Evolutionary conservation across 2,888 invertebrate species (phyloP), one percentile per base, ranked within the genome.

Genomic region (Cheilosia impressa): DNA sequence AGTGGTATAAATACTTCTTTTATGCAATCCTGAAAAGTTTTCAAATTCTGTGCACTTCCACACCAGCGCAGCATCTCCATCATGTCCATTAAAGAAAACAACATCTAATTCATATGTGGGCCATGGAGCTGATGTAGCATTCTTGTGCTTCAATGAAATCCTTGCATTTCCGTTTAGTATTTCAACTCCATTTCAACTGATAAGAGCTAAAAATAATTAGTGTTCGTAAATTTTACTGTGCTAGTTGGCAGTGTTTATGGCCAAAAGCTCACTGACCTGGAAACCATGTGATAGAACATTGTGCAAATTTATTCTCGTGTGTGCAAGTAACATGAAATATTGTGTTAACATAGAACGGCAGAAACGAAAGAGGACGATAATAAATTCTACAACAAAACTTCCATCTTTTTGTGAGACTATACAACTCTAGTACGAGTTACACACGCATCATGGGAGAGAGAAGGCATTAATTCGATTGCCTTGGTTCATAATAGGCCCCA

Each of bases 221-320:
- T 47, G 60, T 80, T 84, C 80, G 80, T 84, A 84, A 80, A 84
- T 80, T 83, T 63, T 57, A 66, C 73, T 65, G 47, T 58, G 27
- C 58, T 53, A 76, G 79, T 85, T 85, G 81, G 85, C 72, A 85
- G 41, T 72, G 76, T 72, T 66, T 57, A 57, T 60, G 50, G 85
- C 62, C 76, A 81, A 85, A 85, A 72, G 84, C 84, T 72, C 22
- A 50, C 84, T 85, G 84, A 85, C 84, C 84, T 85, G 80, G 84
- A 85, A 85, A 80, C 71, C 57, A 72, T 85, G 80, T 71, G 84
- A 85, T 85, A 85, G 80, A 80, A 85, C 71, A 76, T 76, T 85
- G 55, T 66, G 24, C 41, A 71, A 84, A 80, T 84, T 38, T 69
- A 75, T 80, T 65, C 66, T 31, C 71, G 63, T 80, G 75, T 77